Evolutionary conservation across 2,113 vertebrate genomes (phyloP).

Genomic region (Parus major): DNA sequence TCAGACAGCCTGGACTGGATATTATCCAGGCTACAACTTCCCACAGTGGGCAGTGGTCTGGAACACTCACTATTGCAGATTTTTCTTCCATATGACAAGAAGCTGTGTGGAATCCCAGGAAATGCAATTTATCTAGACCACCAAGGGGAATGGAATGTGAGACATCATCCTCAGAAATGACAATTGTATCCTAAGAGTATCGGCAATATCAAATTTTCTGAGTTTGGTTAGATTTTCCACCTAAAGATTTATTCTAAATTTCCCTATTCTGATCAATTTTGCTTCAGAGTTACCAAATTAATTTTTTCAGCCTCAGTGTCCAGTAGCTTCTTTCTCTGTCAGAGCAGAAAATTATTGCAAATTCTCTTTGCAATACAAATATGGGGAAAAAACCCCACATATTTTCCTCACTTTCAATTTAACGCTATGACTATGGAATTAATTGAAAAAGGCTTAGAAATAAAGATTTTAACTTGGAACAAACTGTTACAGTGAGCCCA

Average conservation of each 20-base stretch:
- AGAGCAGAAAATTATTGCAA: neutral
- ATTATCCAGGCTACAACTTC: neutral
- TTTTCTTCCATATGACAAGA: neutral
- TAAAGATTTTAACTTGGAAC: neutral
- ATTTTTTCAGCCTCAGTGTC: neutral
- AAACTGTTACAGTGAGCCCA: neutral
- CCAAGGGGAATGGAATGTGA: neutral
- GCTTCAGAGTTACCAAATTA: neutral
- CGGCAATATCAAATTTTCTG: neutral
- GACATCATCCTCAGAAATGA: neutral
- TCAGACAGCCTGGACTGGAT: neutral
- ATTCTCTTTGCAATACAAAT: neutral
- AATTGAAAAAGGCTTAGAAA: neutral
- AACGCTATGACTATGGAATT: neutral
- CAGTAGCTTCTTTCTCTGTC: neutral
- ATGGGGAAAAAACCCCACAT: accelerated
- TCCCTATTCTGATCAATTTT: neutral
- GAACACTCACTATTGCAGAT: accelerated
- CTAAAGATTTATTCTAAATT: neutral
- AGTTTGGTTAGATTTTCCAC: neutral
- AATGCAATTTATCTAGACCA: neutral
- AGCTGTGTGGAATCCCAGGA: neutral
- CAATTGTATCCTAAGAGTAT: neutral
- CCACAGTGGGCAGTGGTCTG: neutral
- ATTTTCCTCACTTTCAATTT: neutral